Base-by-base conservation (phyloP, 1,140 invertebrate genomes). In the Drosophila funebris region DNA sequence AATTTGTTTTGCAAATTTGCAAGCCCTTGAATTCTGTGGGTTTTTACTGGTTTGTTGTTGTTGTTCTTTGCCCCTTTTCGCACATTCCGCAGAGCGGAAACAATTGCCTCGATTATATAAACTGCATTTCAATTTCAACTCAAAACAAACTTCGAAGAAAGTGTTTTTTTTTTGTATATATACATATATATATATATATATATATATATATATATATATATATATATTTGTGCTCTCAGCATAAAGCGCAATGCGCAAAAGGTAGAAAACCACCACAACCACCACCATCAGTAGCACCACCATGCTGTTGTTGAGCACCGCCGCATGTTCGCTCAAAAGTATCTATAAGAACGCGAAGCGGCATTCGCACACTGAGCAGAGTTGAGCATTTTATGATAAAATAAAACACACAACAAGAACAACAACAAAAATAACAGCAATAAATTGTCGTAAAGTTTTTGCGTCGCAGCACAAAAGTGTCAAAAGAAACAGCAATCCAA, bases 391-490 rank as follows among this genome's bases (percentile, higher is more conserved):
- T n/a, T n/a, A n/a, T n/a, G n/a, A n/a, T n/a, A n/a, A n/a, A n/a
- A n/a, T n/a, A n/a, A n/a, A n/a, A n/a, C n/a, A n/a, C n/a, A n/a
- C n/a, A n/a, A n/a, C n/a, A n/a, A n/a, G n/a, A n/a, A n/a, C n/a
- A n/a, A n/a, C n/a, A n/a, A 52, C 18, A 67, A 60, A 69, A 61
- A 58, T 61, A 56, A 41, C 68, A 60, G 73, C 68, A 79, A 52
- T 39, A 67, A 29, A 79, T 41, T 83, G 72, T 88, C 83, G 73
- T 88, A 89, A 88, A 88, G 79, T 83, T 88, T 89, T 88, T 88
- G 83, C 83, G 83, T 88, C 83, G 83, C 66, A 78, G 68, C 53
- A 11, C 16, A 58, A 78, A 75, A 76, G 27, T 67, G 44, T 24
- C 36, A 60, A 27, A 41, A 69, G 53, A 37, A 73, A 50, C 29